These are phyloP conservation scores for Gavialis gangeticus DNA, from an alignment of 2,113 vertebrate genomes.

Conservation along the genomic window DNA sequence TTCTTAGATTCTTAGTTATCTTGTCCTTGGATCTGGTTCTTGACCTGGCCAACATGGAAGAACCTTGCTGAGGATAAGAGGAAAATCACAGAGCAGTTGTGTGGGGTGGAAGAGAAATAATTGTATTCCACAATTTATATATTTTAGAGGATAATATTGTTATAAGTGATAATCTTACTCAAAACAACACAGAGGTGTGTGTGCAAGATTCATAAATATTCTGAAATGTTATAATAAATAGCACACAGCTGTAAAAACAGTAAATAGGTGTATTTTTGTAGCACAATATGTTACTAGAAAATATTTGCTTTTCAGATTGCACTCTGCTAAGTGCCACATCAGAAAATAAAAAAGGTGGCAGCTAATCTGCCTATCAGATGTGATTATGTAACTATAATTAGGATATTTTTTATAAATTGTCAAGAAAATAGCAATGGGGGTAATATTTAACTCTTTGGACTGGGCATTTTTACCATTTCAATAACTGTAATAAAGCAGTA, in stretches of 20 bases:
- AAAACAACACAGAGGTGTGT: conserved; percentile 8
- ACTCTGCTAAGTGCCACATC: not conserved
- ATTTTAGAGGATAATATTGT: conserved; percentile 5
- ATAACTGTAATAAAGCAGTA: conserved; percentile 30
- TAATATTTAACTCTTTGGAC: not conserved
- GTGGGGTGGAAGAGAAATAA: not conserved
- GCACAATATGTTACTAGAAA: not conserved
- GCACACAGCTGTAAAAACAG: conserved; percentile 51
- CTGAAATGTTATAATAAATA: conserved; percentile 55
- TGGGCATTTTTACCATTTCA: not conserved
- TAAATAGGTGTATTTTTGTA: conserved; percentile 24
- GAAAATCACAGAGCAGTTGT: not conserved
- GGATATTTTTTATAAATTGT: not conserved
- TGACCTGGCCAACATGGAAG: not conserved
- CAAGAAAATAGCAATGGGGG: conserved; percentile 11
- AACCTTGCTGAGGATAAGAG: not conserved
- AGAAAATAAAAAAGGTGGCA: not conserved
- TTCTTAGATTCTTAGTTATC: not conserved
- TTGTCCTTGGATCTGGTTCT: not conserved
- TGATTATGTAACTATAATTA: not conserved
- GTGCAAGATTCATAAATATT: conserved; percentile 50
- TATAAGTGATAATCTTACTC: conserved; percentile 33
- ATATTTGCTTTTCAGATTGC: not conserved
- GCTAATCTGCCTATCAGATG: not conserved
- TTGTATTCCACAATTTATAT: not conserved